Conservation (phyloP, 2,113 vertebrate species). For the Rhinoderma darwinii region DNA sequence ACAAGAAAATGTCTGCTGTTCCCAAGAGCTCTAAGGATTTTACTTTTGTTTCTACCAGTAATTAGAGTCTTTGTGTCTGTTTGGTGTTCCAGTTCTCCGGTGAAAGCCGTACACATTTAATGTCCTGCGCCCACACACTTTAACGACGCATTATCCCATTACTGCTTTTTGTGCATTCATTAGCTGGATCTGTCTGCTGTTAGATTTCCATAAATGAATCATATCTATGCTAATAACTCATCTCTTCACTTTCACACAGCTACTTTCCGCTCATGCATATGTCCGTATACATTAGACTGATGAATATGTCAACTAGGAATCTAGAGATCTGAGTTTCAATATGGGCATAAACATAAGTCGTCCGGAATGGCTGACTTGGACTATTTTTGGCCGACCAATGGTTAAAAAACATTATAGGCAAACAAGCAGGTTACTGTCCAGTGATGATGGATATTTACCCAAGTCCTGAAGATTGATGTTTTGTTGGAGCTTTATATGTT, state of each 20-base stretch:
- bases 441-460: not conserved
- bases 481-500: too few relatives aligned
- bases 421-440: too few relatives aligned
- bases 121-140: constrained; percentile 17
- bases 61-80: constrained; percentile 12
- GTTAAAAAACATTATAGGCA: too few relatives aligned
- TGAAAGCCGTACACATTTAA: constrained; percentile 30
- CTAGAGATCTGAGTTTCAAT: too few relatives aligned
- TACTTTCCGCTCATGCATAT: not conserved
- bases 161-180: constrained; percentile 43
- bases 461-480: not conserved
- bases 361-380: too few relatives aligned
- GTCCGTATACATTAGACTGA: not conserved
- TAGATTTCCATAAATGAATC: constrained; percentile 51
- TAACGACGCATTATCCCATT: constrained; percentile 35
- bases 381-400: too few relatives aligned
- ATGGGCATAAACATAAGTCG: too few relatives aligned
- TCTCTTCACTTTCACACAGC: constrained; percentile 15
- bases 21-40: not conserved
- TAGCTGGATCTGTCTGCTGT: constrained; percentile 23
- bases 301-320: not conserved
- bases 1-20: not conserved
- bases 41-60: not conserved
- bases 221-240: constrained; percentile 40
- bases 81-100: constrained; percentile 28